Evolutionary conservation across 1,140 invertebrate species (phyloP).

Genomic region (Armadillidium nasatum): DNA sequence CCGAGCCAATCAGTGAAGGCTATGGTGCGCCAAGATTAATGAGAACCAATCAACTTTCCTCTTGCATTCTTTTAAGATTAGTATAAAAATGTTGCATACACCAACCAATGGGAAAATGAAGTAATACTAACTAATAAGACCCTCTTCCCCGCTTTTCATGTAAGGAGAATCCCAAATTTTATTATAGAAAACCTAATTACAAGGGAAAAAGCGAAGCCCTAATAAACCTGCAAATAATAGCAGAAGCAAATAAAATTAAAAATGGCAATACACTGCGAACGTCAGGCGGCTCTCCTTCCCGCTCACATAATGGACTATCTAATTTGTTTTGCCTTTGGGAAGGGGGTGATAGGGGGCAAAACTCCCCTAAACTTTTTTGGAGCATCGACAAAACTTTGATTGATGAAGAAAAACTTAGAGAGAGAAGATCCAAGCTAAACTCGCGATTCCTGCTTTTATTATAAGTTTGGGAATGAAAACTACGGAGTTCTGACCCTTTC

Average conservation of each 20-base stretch:
- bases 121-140: constrained; percentile 5
- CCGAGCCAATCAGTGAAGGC: constrained; percentile 8
- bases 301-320: neutral
- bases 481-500: constrained; percentile 1
- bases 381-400: constrained; percentile 10
- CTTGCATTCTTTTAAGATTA: constrained; percentile 8
- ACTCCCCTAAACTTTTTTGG: neutral
- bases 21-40: constrained; percentile 9
- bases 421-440: constrained; percentile 8
- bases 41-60: constrained; percentile 9
- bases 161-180: neutral
- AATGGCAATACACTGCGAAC: neutral
- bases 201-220: neutral
- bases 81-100: constrained; percentile 11
- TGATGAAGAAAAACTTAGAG: constrained; percentile 9
- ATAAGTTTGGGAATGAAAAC: constrained; percentile 5
- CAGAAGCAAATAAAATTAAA: constrained; percentile 7
- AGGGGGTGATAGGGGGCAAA: neutral
- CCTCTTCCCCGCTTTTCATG: neutral
- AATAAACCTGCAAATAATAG: neutral
- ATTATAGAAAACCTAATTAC: neutral
- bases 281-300: neutral
- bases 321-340: constrained; percentile 8
- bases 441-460: constrained; percentile 10
- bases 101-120: constrained; percentile 1